Conservation (phyloP, 2,113 vertebrate species). For the Paratilapia polleni region DNA sequence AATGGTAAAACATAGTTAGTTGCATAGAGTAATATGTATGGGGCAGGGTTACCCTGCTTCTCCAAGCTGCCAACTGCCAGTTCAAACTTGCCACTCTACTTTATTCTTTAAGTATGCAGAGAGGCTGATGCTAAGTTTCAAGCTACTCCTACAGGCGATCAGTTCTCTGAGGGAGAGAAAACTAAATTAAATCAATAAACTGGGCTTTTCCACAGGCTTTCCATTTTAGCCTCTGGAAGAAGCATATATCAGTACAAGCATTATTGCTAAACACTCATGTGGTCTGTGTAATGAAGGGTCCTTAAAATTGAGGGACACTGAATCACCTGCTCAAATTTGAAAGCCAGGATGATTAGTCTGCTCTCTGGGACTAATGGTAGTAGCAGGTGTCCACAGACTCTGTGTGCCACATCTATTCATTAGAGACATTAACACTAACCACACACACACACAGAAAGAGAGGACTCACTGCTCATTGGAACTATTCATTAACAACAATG, state of each 20-base stretch:
- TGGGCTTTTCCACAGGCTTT: background rate
- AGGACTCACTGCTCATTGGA: slow-evolving; percentile 44
- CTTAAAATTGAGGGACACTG: slow-evolving; percentile 51
- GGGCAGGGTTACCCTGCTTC: background rate
- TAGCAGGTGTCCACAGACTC: slow-evolving; percentile 71
- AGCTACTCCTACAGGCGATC: background rate
- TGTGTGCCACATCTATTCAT: slow-evolving; percentile 56
- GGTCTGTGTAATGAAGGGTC: slow-evolving; percentile 51
- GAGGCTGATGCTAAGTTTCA: background rate
- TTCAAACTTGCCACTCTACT: background rate
- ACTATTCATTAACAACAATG: slow-evolving; percentile 58
- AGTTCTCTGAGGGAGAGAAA: background rate
- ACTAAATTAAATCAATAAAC: slow-evolving; percentile 9
- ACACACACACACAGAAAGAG: background rate
- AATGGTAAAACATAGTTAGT: background rate
- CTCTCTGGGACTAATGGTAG: slow-evolving; percentile 57
- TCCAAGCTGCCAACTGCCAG: background rate
- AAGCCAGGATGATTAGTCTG: slow-evolving; percentile 58
- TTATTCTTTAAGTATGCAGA: background rate
- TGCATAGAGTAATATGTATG: background rate
- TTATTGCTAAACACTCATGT: slow-evolving; percentile 21
- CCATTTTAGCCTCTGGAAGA: slow-evolving; percentile 5
- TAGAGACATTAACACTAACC: slow-evolving; percentile 60
- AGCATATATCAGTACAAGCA: background rate
- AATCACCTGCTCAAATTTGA: slow-evolving; percentile 58